Evolutionary conservation across 2,113 vertebrate species (phyloP).

Genomic region (Percina caprodes): DNA sequence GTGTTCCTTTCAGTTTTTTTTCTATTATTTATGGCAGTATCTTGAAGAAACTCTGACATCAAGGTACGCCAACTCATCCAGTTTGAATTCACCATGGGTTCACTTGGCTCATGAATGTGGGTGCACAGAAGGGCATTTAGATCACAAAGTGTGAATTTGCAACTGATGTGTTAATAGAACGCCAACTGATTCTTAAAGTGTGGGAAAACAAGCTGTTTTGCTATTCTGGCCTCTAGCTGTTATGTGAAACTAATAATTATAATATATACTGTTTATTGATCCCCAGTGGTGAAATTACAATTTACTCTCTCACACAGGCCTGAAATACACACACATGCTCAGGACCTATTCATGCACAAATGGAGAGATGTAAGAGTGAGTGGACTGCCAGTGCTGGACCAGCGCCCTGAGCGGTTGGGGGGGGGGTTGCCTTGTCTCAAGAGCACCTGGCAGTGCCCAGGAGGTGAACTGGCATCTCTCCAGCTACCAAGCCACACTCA

Average conservation of each 20-base stretch:
- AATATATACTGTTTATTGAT: too few species aligned
- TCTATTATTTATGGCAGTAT: not conserved
- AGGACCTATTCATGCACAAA: too few species aligned
- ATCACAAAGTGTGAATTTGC: not conserved
- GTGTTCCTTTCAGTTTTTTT: conserved; percentile 1
- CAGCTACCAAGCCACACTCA: too few species aligned
- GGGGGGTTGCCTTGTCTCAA: too few species aligned
- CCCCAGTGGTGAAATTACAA: too few species aligned
- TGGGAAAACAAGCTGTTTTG: not conserved
- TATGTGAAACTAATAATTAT: not conserved
- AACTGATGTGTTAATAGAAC: not conserved
- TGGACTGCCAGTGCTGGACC: too few species aligned
- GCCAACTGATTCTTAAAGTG: conserved; percentile 13
- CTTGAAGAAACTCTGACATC: conserved; percentile 4
- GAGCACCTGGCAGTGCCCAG: too few species aligned
- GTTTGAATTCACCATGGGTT: not conserved
- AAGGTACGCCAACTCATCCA: not conserved
- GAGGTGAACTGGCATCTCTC: too few species aligned
- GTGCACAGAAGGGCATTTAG: not conserved
- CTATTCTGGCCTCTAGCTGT: not conserved
- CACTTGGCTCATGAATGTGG: conserved; percentile 2
- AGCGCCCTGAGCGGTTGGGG: too few species aligned
- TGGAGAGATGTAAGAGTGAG: too few species aligned
- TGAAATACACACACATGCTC: too few species aligned
- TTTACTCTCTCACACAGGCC: too few species aligned